These are phyloP conservation scores for Melanocharis versteri DNA, from an alignment of 2,113 vertebrate genomes.

Conservation along the genomic window DNA sequence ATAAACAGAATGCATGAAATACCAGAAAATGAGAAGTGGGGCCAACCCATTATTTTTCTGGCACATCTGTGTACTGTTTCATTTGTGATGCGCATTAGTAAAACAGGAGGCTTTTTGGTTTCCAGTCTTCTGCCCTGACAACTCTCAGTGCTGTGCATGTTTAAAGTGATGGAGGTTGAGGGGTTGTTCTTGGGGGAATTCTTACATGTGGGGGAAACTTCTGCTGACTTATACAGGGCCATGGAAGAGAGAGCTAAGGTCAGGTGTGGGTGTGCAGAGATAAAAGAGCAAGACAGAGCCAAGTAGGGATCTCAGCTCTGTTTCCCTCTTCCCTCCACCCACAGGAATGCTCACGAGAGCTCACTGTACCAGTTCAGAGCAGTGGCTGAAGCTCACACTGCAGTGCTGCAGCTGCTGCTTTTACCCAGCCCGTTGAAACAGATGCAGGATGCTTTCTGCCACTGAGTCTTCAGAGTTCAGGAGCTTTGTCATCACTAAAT, in stretches of 20 bases:
- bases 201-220: neutral
- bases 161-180: neutral
- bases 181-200: neutral
- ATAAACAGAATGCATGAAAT: neutral
- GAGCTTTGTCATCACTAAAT: neutral
- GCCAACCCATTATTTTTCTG: neutral
- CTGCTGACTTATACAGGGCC: neutral
- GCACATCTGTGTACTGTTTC: neutral
- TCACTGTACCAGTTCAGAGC: neutral
- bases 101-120: neutral
- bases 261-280: neutral
- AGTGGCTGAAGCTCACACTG: neutral
- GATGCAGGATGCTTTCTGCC: neutral
- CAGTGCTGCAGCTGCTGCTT: neutral
- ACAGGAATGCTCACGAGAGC: neutral
- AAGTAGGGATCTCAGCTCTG: neutral
- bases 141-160: neutral
- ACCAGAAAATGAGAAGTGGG: neutral
- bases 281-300: neutral
- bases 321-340: neutral
- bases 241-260: neutral
- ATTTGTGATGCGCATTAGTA: neutral
- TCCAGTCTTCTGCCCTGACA: neutral
- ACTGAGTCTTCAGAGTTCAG: neutral
- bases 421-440: neutral